A percentile compares a stretch with the other conserved stretches of the same genome.
phyloP scores from a whole-genome alignment of 2,888 invertebrate genomes.

The Coronaproctus castanopsis region DNA sequence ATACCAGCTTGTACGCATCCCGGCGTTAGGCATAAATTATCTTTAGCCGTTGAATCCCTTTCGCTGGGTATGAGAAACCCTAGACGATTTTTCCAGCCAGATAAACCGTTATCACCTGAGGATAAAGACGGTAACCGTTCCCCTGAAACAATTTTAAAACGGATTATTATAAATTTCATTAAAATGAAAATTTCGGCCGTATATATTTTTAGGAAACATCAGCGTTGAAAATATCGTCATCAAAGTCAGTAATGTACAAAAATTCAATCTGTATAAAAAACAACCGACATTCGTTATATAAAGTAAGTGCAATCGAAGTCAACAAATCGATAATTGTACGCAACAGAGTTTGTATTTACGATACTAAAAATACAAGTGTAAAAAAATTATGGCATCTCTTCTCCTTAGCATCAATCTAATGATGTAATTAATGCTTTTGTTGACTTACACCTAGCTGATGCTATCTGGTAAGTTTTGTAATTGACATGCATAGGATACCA shows the following conservation, averaged over 20 bases:
- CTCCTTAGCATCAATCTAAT: no score
- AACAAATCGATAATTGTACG: no score
- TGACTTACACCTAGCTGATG: no score
- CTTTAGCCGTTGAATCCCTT: constrained; percentile 25
- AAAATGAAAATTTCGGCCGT: neutral
- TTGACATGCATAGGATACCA: no score
- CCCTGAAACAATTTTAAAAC: constrained; percentile 16
- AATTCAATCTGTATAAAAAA: neutral
- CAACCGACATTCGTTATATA: no score
- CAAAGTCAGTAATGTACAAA: no score
- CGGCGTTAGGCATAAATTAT: constrained; percentile 42
- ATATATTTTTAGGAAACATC: neutral
- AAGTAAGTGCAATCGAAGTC: no score
- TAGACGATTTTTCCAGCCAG: constrained; percentile 9
- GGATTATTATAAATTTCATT: neutral
- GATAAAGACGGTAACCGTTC: constrained; percentile 25
- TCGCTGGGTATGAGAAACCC: constrained; percentile 22
- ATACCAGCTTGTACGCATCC: constrained; percentile 62
- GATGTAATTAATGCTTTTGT: no score
- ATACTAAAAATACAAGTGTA: no score
- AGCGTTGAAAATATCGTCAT: neutral
- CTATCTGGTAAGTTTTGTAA: no score
- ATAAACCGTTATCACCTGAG: constrained; percentile 16
- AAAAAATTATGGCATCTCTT: no score
- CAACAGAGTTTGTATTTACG: no score